Evolutionary conservation across 2,888 invertebrate genomes (phyloP), one percentile per base, ranked within the genome.

Genomic region (Diaprepes abbreviatus): DNA sequence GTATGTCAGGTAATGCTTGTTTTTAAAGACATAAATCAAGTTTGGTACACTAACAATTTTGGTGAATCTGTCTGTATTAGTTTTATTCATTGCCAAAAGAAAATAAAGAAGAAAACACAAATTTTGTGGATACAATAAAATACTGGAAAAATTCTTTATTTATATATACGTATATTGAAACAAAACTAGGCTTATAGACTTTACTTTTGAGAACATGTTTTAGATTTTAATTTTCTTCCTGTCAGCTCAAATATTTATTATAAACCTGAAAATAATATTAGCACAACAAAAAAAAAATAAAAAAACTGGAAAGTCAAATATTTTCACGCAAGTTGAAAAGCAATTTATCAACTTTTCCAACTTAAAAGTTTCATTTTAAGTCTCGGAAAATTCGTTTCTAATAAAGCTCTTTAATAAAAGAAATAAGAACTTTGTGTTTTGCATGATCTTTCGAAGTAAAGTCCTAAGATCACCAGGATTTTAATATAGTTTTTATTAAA

Each of bases 351-450:
- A 59, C 43, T 59, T 59, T 43, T 59, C 40, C 43, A 59, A 59
- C 43, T 45, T 50, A 50, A 50, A 50, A 50, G 28, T 50, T 50
- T 50, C 48, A 50, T 50, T 50, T 59, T 59, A 43, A 59, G 59
- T 59, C 31, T 43, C 31, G 38, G 28, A 59, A 59, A 43, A 59
- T 59, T 59, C 59, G 43, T 59, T 59, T 45, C 59, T 59, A 59
- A 59, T 59, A 59, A 59, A 59, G 59, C 45, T 59, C 59, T 59
- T 43, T 59, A 59, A 59, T 59, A 59, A 59, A 59, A 43, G 59
- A 59, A 59, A 31, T 50, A n/a, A 31, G 28, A 50, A 50, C 48
- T 50, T 50, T 50, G 48, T 50, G 48, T 59, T 59, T 59, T 59
- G 43, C 59, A 43, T 59, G 59, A 28, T 59, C 45, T 28, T 43